Evolutionary conservation across 1,140 invertebrate species (phyloP).

Genomic region (Cheumatopsyche charites): DNA sequence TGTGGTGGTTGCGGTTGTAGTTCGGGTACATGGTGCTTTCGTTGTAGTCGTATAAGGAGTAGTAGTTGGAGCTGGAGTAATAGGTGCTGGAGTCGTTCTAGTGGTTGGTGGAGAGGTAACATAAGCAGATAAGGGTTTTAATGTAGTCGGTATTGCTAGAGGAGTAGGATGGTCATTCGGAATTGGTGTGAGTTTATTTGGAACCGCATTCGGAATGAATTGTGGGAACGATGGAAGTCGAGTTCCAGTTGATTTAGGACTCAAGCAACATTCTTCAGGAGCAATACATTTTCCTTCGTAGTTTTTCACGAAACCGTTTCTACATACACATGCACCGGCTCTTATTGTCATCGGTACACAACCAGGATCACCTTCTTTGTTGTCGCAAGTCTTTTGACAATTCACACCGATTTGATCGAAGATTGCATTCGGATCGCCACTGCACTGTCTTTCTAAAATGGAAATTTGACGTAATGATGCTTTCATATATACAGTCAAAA

Average conservation of each 20-base stretch:
- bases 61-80: background rate
- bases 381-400: slow-evolving; percentile 5
- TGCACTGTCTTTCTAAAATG: slow-evolving; percentile 20
- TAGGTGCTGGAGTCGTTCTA: background rate
- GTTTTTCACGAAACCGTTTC: slow-evolving; percentile 17
- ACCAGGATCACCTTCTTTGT: background rate
- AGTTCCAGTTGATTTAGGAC: background rate
- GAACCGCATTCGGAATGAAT: background rate
- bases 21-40: background rate
- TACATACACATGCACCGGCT: background rate
- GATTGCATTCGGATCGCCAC: slow-evolving; percentile 14
- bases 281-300: slow-evolving; percentile 16
- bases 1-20: background rate
- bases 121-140: background rate
- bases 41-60: background rate
- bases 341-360: background rate
- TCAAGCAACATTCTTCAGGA: slow-evolving; percentile 12
- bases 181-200: background rate
- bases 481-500: background rate
- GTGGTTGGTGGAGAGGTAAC: background rate
- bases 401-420: background rate
- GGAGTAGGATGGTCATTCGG: background rate
- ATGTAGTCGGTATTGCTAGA: background rate
- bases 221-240: background rate
- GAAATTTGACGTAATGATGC: background rate